A percentile compares a stretch with the other conserved stretches of the same genome.
Conservation (phyloP, 1,140 invertebrate genomes). For the Pachyrhynchus sulphureomaculatus region DNA sequence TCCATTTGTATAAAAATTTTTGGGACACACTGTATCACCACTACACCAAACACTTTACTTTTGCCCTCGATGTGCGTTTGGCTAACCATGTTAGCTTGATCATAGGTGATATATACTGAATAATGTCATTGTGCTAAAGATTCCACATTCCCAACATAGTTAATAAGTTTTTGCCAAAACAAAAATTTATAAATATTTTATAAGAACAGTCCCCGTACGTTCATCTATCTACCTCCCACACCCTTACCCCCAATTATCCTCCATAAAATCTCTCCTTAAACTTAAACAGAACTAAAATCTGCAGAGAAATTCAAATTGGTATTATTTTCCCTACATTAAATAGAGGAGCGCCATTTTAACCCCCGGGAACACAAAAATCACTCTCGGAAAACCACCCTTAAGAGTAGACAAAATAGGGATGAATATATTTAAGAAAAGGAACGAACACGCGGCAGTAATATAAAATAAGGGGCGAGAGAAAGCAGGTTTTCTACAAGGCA, state of each 20-base stretch:
- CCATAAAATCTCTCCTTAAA: conserved; percentile 47
- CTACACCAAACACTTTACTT: no score
- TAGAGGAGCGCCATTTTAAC: conserved; percentile 42
- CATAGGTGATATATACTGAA: no score
- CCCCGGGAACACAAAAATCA: conserved; percentile 14
- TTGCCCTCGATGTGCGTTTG: no score
- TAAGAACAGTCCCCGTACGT: not conserved
- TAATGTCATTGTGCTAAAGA: no score
- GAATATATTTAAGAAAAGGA: conserved; percentile 24
- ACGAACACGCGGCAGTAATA: conserved; percentile 21
- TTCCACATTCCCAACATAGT: no score
- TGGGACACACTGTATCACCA: no score
- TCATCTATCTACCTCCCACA: not conserved
- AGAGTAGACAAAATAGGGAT: conserved; percentile 8
- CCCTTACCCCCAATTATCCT: conserved; percentile 34
- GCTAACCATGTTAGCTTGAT: no score
- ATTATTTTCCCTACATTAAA: conserved; percentile 48
- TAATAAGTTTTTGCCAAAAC: no score
- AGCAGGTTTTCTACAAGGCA: conserved; percentile 28
- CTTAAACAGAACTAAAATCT: conserved; percentile 46
- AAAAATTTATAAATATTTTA: no score
- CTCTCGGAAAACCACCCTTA: conserved; percentile 23
- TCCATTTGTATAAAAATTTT: no score
- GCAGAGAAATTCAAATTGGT: conserved; percentile 47
- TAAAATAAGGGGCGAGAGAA: conserved; percentile 26